These are phyloP conservation scores for Saccostrea cuccullata DNA, from an alignment of 1,140 invertebrate species.

Conservation along the genomic window DNA sequence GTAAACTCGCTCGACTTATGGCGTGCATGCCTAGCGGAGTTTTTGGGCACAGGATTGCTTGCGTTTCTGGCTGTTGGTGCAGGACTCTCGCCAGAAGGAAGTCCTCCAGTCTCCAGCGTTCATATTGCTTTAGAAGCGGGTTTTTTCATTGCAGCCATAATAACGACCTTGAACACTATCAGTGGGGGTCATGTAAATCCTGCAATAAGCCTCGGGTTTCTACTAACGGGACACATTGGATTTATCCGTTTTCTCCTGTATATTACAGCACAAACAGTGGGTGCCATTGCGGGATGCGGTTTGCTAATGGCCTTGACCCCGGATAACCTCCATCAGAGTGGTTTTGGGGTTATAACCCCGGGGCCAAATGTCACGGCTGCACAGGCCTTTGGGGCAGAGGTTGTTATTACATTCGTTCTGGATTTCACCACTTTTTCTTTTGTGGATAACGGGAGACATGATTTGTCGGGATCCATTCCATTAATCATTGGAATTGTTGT, in stretches of 20 bases:
- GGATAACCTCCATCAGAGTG: constrained; percentile 53
- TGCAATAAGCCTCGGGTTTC: constrained; percentile 72
- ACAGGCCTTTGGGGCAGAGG: constrained; percentile 90
- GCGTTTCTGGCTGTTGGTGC: constrained; percentile 61
- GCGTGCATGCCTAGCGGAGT: constrained; percentile 68
- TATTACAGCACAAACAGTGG: constrained; percentile 68
- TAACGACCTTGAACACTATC: constrained; percentile 66
- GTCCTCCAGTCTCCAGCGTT: constrained; percentile 32
- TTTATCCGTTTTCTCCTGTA: constrained; percentile 85
- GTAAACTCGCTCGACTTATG: constrained; percentile 65
- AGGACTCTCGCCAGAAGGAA: constrained; percentile 46
- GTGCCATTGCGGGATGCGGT: constrained; percentile 67
- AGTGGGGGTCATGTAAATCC: constrained; percentile 77
- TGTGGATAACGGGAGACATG: constrained; percentile 87
- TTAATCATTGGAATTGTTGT: constrained; percentile 87
- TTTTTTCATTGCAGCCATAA: constrained; percentile 66
- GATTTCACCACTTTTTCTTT: constrained; percentile 92
- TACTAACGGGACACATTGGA: constrained; percentile 86
- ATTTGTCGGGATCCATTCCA: constrained; percentile 90
- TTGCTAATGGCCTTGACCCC: constrained; percentile 63
- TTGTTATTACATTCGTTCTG: constrained; percentile 91
- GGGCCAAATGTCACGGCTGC: constrained; percentile 56
- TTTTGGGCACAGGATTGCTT: constrained; percentile 67
- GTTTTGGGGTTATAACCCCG: constrained; percentile 63
- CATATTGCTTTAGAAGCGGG: constrained; percentile 61